Evolutionary conservation across 64 coral and sea anemone genomes (phyloP).

Genomic region (Acropora tenuis): DNA sequence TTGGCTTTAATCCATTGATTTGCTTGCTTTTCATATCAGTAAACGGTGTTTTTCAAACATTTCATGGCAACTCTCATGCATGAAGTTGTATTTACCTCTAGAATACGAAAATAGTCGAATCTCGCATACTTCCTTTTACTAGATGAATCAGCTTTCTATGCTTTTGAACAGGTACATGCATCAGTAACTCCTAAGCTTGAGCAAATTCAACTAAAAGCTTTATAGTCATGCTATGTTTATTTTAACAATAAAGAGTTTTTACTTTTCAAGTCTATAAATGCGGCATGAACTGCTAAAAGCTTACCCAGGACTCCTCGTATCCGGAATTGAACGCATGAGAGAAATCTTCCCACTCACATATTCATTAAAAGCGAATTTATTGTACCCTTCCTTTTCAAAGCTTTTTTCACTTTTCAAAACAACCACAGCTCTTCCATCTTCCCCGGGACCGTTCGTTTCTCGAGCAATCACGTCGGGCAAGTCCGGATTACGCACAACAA

Average conservation of each 20-base stretch:
- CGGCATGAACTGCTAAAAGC: neutral
- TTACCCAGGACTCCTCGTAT: slow-evolving; percentile 82
- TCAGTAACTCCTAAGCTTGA: no score
- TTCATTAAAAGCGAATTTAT: slow-evolving; percentile 85
- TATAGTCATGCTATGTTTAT: no score
- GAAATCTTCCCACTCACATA: slow-evolving; percentile 74
- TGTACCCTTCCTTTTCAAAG: slow-evolving; percentile 78
- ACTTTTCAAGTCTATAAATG: no score
- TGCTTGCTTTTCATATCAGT: no score
- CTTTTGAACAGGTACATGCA: no score
- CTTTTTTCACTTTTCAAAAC: slow-evolving; percentile 58
- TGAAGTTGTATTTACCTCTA: no score
- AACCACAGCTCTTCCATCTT: slow-evolving; percentile 57
- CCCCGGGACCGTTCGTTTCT: slow-evolving; percentile 81
- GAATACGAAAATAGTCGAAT: no score
- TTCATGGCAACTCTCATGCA: neutral
- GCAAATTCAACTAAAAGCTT: no score
- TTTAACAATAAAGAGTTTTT: no score
- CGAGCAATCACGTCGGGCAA: slow-evolving; percentile 9
- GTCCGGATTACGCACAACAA: neutral
- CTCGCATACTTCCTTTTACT: no score
- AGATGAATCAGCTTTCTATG: no score
- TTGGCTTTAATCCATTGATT: neutral
- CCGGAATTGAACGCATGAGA: slow-evolving; percentile 74
- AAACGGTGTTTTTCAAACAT: no score